phyloP scores from a whole-genome alignment of 2,113 vertebrate genomes.

The Eira barbara region DNA sequence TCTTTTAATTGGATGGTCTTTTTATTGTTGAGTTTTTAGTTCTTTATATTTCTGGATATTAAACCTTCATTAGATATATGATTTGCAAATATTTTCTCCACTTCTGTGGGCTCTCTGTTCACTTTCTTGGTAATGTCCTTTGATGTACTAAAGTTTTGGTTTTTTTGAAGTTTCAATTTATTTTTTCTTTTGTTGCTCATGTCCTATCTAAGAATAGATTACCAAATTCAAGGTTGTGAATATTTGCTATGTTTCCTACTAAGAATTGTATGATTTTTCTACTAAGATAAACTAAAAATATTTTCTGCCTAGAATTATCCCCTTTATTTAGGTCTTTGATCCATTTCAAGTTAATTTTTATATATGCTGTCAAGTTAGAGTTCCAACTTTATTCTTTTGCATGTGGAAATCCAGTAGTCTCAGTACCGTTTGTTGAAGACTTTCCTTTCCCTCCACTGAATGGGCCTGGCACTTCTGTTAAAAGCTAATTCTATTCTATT shows the following conservation, averaged over 20 bases:
- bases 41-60: background rate
- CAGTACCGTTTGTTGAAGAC: background rate
- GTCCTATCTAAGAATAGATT: background rate
- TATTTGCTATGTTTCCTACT: background rate
- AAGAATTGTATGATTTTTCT: too few species aligned
- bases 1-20: background rate
- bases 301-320: background rate
- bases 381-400: background rate
- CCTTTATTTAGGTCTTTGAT: background rate
- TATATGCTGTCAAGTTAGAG: background rate
- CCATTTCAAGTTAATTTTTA: background rate
- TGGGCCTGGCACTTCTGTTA: background rate
- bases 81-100: background rate
- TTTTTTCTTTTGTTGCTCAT: background rate
- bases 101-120: background rate
- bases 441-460: background rate
- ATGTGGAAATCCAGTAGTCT: background rate
- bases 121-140: background rate
- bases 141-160: background rate
- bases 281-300: background rate
- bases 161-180: background rate
- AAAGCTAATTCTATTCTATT: background rate
- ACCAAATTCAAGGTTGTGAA: constrained; percentile 3
- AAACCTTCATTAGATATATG: background rate
- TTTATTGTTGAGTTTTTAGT: background rate